Evolutionary conservation across 2,797 vertebrate species (phyloP), one percentile per base, ranked within the genome.

Genomic region (Cichlasoma orientale): DNA sequence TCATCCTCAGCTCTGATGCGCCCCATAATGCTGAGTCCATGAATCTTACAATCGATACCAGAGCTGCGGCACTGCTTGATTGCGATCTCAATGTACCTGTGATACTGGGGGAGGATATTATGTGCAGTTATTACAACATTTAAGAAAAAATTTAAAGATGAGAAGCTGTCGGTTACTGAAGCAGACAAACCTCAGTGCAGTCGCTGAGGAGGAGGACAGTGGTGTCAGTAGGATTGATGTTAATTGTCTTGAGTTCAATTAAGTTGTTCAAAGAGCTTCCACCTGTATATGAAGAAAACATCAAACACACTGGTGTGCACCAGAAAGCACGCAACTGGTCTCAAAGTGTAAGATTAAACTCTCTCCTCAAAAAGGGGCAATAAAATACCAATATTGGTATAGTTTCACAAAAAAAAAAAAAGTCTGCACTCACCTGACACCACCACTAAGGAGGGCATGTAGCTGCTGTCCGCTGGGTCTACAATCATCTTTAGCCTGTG

Each of bases 51-150:
- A 92, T 99, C 98, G 2, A 99, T 99, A 1, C 98, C 98, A 3
- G 98, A 99, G 92, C 98, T 99, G 71, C 98, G 96, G 91, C 98
- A 99, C 91, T 99, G 98, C 77, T 99, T 99, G 89, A 99, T 97
- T 11, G 98, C 97, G 59, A 99, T 93, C 88, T 99, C 98, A 59
- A 99, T 94, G 83, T 98, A 98, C 73, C 97, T 95, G 95, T 99
- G 98, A 91, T 97, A 98, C 98, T 99, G 86, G 2, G n/a, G 3
- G 59, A 7, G n/a, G 8, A 50, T 4, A 18, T 68, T 29, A n/a
- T 2, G 5, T 54, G 2, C 14, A 10, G 27, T 73, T 5, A 85
- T 29, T 59, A 55, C 12, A n/a, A 36, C 25, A 23, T 23, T 14
- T 2, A n/a, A 59, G 5, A 55, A 4, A 33, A 4, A 2, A 47